Evolutionary conservation across 2,888 invertebrate genomes (phyloP).

Genomic region (Phanerotoma sp.): DNA sequence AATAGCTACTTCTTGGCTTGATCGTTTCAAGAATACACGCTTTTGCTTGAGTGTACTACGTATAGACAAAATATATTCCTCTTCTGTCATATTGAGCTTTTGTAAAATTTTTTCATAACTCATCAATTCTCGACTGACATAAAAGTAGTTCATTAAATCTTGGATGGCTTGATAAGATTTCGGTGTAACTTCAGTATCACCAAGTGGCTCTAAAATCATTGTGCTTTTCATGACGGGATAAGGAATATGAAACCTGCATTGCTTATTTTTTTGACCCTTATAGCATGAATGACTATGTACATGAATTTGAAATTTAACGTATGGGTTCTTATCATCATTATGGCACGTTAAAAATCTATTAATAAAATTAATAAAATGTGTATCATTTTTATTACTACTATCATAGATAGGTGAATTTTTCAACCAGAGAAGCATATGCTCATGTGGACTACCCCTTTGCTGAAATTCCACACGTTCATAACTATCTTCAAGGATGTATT

Average conservation of each 20-base stretch:
- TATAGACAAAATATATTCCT: slow-evolving; percentile 30
- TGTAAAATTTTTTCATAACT: slow-evolving; percentile 21
- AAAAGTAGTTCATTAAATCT: slow-evolving; percentile 19
- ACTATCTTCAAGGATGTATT: background rate
- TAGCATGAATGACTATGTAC: slow-evolving; percentile 40
- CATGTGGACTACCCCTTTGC: slow-evolving; percentile 9
- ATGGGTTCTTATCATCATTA: slow-evolving; percentile 32
- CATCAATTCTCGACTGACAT: slow-evolving; percentile 3
- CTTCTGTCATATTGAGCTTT: slow-evolving; percentile 26
- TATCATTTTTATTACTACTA: slow-evolving; percentile 24
- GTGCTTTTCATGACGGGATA: slow-evolving; percentile 31
- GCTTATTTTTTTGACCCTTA: slow-evolving; percentile 35
- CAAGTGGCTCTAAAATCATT: slow-evolving; percentile 34
- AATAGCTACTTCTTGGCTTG: too few species aligned
- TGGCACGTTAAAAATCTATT: slow-evolving; percentile 31
- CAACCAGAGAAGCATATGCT: slow-evolving; percentile 20
- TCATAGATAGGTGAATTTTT: background rate
- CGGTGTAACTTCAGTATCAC: slow-evolving; percentile 15
- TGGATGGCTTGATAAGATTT: slow-evolving; percentile 13
- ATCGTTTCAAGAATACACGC: too few species aligned
- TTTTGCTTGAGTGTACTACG: slow-evolving; percentile 25
- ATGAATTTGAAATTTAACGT: slow-evolving; percentile 37
- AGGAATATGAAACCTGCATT: slow-evolving; percentile 44
- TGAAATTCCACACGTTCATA: slow-evolving; percentile 13
- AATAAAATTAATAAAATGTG: slow-evolving; percentile 37